Evolutionary conservation across 2,113 vertebrate species (phyloP).

Genomic region (Grammomys surdaster): DNA sequence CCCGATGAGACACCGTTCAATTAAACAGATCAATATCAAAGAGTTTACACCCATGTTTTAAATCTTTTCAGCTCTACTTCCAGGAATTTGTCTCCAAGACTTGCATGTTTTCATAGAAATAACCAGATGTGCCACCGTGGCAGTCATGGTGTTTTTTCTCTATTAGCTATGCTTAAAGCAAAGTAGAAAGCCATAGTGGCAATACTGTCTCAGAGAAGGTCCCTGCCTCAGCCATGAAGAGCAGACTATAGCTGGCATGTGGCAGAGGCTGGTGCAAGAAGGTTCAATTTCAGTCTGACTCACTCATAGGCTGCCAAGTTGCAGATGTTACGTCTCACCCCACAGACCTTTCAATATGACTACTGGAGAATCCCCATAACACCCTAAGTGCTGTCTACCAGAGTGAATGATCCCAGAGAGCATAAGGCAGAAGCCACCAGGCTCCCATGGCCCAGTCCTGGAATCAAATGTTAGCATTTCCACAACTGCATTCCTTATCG

Average conservation of each 20-base stretch:
- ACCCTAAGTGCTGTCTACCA: background rate
- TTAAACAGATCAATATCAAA: slow-evolving; percentile 22
- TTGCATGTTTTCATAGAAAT: slow-evolving; percentile 5
- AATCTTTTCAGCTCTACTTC: background rate
- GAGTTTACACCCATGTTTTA: background rate
- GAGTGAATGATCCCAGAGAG: background rate
- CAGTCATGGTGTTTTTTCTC: background rate
- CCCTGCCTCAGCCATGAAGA: background rate
- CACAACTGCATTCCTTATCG: background rate
- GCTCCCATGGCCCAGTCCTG: background rate
- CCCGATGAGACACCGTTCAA: slow-evolving; percentile 34
- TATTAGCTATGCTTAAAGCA: background rate
- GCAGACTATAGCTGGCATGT: background rate
- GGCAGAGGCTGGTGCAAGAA: background rate
- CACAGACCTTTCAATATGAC: background rate
- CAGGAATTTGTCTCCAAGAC: slow-evolving; percentile 30
- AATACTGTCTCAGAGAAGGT: background rate
- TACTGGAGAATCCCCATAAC: background rate
- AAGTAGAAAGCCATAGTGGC: background rate
- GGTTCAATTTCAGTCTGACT: background rate
- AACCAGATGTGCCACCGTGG: background rate
- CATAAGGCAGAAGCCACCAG: background rate
- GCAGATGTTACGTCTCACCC: background rate
- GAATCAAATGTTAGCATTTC: background rate
- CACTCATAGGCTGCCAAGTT: background rate